Percentiles rank a stretch among this genome's conserved stretches.
Conservation (phyloP, 1,140 invertebrate species). For the Drosophila melanica region DNA sequence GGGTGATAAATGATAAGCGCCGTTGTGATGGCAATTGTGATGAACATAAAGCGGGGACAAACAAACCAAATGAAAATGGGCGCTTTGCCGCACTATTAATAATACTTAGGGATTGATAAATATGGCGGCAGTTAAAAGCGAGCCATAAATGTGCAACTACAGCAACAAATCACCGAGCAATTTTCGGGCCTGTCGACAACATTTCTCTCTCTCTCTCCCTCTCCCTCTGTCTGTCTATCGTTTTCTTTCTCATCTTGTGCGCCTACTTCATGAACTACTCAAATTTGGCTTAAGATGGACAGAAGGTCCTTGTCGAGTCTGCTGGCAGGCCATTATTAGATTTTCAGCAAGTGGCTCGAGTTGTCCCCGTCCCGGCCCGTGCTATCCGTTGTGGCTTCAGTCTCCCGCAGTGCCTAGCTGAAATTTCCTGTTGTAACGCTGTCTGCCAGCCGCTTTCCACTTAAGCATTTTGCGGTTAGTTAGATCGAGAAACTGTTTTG, state of each 20-base stretch:
- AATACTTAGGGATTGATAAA: slow-evolving; percentile 75
- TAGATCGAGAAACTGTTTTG: slow-evolving; percentile 61
- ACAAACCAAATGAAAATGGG: slow-evolving; percentile 41
- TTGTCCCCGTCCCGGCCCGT: neutral
- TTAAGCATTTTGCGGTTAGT: slow-evolving; percentile 77
- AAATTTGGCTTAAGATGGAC: slow-evolving; percentile 52
- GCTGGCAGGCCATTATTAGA: slow-evolving; percentile 71
- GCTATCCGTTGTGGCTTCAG: neutral
- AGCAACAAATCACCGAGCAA: slow-evolving; percentile 60
- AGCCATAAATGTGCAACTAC: slow-evolving; percentile 64
- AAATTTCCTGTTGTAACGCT: slow-evolving; percentile 45
- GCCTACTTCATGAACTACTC: slow-evolving; percentile 69
- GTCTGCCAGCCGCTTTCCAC: slow-evolving; percentile 34
- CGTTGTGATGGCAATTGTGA: slow-evolving; percentile 56
- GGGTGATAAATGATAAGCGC: slow-evolving; percentile 67
- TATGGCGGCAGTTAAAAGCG: slow-evolving; percentile 46
- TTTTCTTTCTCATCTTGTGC: neutral
- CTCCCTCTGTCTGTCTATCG: too few relatives aligned
- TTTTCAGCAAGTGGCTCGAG: slow-evolving; percentile 61
- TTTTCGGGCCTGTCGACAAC: slow-evolving; percentile 18
- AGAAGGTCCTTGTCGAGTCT: slow-evolving; percentile 28
- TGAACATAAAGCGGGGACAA: slow-evolving; percentile 26
- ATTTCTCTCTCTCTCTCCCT: slow-evolving; percentile 12
- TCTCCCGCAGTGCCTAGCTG: slow-evolving; percentile 23
- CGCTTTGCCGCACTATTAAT: slow-evolving; percentile 69